These are phyloP conservation scores for Lasius fuliginosus DNA, from an alignment of 2,888 invertebrate species.

Conservation along the genomic window DNA sequence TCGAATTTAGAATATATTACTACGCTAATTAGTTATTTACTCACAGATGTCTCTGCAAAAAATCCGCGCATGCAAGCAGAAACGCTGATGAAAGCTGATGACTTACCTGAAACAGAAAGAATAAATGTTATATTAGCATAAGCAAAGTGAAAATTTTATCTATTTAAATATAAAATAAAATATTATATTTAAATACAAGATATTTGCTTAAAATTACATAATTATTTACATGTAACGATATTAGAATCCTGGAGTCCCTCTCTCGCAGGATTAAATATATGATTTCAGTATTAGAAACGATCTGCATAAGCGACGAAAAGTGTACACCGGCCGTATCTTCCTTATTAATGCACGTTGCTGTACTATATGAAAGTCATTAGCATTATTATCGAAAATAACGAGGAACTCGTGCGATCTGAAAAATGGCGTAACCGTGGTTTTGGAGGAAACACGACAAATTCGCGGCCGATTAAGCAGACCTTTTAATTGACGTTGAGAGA, in stretches of 20 bases:
- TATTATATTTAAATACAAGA: too few species aligned
- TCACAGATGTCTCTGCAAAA: constrained; percentile 55
- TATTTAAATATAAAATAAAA: too few species aligned
- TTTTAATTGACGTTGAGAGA: constrained; percentile 53
- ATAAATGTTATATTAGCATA: constrained; percentile 52
- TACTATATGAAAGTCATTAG: constrained; percentile 34
- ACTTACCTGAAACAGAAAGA: constrained; percentile 71
- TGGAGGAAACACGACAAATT: constrained; percentile 58
- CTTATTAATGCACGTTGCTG: neutral
- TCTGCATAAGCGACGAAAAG: neutral
- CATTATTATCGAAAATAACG: constrained; percentile 52
- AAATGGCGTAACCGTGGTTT: too few species aligned
- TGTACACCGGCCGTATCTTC: neutral
- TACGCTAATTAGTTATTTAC: constrained; percentile 45
- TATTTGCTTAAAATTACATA: neutral
- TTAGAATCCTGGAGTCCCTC: neutral
- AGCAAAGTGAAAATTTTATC: neutral
- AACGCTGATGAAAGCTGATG: neutral
- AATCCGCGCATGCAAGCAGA: constrained; percentile 32
- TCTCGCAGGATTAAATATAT: neutral
- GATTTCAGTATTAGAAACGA: neutral
- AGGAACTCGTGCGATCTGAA: too few species aligned
- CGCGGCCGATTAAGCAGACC: constrained; percentile 60
- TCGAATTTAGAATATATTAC: constrained; percentile 43
- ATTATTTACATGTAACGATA: constrained; percentile 14